These are phyloP conservation scores for Bambusicola thoracicus DNA, from an alignment of 2,113 vertebrate genomes.

Conservation along the genomic window DNA sequence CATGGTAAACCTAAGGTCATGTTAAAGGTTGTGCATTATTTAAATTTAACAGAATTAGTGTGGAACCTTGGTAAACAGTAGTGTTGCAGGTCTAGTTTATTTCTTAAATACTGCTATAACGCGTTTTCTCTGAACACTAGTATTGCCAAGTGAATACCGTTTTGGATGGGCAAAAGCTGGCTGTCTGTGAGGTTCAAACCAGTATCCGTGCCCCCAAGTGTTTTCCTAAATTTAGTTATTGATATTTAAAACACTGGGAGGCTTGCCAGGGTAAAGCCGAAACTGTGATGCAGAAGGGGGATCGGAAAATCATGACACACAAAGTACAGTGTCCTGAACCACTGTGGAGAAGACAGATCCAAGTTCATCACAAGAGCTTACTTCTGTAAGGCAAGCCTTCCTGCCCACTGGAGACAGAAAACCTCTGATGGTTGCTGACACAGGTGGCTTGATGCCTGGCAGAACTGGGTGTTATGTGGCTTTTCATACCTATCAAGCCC, in stretches of 20 bases:
- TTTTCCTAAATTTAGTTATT: not conserved
- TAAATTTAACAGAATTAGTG: not conserved
- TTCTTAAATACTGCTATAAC: not conserved
- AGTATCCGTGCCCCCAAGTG: not conserved
- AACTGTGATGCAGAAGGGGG: not conserved
- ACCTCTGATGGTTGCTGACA: not conserved
- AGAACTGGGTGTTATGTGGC: not conserved
- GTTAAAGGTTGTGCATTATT: not conserved
- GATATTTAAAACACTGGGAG: not conserved
- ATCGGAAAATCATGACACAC: not conserved
- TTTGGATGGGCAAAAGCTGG: not conserved
- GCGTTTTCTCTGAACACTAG: not conserved
- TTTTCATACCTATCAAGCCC: not conserved
- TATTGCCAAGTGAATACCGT: not conserved
- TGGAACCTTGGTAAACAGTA: not conserved
- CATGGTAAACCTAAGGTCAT: not conserved
- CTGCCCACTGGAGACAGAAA: not conserved
- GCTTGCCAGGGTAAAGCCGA: not conserved
- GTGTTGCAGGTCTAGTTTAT: not conserved
- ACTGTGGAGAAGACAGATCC: not conserved
- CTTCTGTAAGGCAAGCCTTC: not conserved
- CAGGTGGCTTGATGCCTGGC: rapidly evolving
- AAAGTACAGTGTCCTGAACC: not conserved
- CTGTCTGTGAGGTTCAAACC: not conserved
- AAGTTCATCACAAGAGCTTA: no score